Conservation (phyloP, 2,888 invertebrate species). For the Sminthurinus aureus region DNA sequence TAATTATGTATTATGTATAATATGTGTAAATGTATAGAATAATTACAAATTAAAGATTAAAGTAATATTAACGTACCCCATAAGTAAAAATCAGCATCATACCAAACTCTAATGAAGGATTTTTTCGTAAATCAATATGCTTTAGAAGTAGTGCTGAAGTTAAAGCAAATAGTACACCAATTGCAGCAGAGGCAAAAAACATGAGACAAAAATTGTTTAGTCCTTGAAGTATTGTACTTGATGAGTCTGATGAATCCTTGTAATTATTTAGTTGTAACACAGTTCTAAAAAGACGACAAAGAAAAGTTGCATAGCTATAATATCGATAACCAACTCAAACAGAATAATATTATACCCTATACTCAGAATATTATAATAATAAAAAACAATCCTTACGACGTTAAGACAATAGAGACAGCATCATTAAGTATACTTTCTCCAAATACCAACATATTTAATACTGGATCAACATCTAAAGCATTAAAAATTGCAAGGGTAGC, state of each 20-base stretch:
- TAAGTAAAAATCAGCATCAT: slow-evolving; percentile 99
- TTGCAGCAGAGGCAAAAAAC: slow-evolving; percentile 98
- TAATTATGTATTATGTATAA: no score
- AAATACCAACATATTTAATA: slow-evolving; percentile 99
- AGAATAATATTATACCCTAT: background rate
- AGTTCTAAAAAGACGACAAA: slow-evolving; percentile 53
- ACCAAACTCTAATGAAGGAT: slow-evolving; percentile 97
- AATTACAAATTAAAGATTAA: no score
- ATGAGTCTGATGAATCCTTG: slow-evolving; percentile 70
- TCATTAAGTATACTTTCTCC: slow-evolving; percentile 96
- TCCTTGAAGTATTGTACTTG: slow-evolving; percentile 83
- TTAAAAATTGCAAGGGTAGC: slow-evolving; percentile 99
- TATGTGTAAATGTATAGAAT: no score
- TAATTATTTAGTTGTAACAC: slow-evolving; percentile 61
- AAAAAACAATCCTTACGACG: slow-evolving; percentile 69
- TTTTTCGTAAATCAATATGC: slow-evolving; percentile 94
- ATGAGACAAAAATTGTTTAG: slow-evolving; percentile 89
- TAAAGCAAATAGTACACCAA: slow-evolving; percentile 93
- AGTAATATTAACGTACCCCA: no score
- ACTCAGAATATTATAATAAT: background rate
- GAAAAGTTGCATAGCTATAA: no score
- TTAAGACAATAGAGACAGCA: slow-evolving; percentile 97
- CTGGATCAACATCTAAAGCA: slow-evolving; percentile 95
- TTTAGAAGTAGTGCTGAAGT: slow-evolving; percentile 91
- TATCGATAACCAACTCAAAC: background rate